Evolutionary conservation across 2,113 vertebrate species (phyloP).

Genomic region (Balaenoptera acutorostrata): DNA sequence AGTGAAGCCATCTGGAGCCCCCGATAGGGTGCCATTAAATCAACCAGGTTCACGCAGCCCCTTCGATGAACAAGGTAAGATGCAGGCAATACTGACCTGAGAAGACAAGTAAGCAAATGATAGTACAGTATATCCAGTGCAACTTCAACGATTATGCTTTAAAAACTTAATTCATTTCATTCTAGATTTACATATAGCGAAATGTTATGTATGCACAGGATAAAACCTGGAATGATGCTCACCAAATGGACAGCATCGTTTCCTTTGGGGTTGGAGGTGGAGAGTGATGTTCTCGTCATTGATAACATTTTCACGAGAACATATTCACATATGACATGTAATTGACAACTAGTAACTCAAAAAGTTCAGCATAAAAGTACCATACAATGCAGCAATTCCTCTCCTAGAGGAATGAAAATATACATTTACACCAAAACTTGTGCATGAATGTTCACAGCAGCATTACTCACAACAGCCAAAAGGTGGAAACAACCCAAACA

Average conservation of each 20-base stretch:
- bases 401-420: background rate
- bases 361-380: background rate
- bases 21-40: background rate
- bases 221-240: background rate
- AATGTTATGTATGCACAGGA: background rate
- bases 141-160: background rate
- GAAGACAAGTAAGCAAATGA: background rate
- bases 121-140: background rate
- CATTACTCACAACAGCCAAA: background rate
- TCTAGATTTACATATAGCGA: background rate
- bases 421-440: background rate
- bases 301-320: background rate
- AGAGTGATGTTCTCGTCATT: background rate
- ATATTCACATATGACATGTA: background rate
- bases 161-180: background rate
- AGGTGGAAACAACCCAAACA: background rate
- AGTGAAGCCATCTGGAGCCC: background rate
- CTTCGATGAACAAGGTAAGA: background rate
- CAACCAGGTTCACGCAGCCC: background rate
- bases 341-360: background rate
- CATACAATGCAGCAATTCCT: background rate
- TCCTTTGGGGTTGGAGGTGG: background rate
- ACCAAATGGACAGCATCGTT: background rate
- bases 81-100: background rate
- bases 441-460: background rate